These are phyloP conservation scores for Bubo blakistoni DNA, from an alignment of 2,113 vertebrate species.

Conservation along the genomic window DNA sequence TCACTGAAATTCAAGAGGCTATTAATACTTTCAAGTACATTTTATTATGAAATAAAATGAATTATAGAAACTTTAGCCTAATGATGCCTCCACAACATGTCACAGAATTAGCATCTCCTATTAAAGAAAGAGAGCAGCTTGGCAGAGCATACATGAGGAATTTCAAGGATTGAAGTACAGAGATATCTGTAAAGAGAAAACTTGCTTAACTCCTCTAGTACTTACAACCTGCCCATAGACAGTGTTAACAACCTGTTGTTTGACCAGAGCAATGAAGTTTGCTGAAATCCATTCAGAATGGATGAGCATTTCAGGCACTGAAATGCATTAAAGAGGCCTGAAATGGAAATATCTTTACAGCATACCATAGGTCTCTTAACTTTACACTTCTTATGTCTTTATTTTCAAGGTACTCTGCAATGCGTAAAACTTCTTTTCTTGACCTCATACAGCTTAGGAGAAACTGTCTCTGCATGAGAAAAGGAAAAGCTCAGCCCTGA, in stretches of 20 bases:
- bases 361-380: not conserved
- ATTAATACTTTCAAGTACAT: not conserved
- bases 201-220: not conserved
- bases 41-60: not conserved
- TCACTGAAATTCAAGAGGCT: not conserved
- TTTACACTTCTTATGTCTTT: not conserved
- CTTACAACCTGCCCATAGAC: not conserved
- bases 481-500: conserved; percentile 15
- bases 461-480: not conserved
- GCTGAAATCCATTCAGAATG: not conserved
- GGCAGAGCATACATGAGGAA: not conserved
- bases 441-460: not conserved
- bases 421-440: not conserved
- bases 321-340: not conserved
- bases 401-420: not conserved
- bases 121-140: not conserved
- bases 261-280: not conserved
- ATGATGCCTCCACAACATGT: not conserved
- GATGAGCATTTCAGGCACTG: not conserved
- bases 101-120: not conserved
- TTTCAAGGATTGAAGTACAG: not conserved
- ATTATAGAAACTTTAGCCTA: not conserved
- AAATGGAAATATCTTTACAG: not conserved
- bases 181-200: not conserved
- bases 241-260: not conserved